Conservation (phyloP, 2,113 vertebrate species). For the Corythornis cristatus region DNA sequence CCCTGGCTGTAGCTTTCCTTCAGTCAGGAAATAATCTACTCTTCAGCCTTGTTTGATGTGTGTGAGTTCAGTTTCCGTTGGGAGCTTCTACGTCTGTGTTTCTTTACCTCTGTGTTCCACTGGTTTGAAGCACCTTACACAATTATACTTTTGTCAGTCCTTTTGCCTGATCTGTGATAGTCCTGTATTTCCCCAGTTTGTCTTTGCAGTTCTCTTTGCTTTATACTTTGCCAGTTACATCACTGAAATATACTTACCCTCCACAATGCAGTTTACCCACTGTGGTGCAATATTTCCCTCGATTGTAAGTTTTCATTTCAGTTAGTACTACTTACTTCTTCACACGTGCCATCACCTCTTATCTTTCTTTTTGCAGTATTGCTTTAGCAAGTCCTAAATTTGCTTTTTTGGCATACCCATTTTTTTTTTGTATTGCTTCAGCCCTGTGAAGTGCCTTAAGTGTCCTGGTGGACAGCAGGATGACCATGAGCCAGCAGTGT, state of each 20-base stretch:
- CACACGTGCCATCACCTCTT: not conserved
- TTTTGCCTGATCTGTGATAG: not conserved
- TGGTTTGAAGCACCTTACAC: not conserved
- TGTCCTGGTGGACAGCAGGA: not conserved
- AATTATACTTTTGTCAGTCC: not conserved
- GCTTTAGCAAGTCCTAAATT: not conserved
- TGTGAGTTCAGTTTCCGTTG: not conserved
- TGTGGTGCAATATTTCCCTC: not conserved
- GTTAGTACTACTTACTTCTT: not conserved
- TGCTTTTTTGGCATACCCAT: not conserved
- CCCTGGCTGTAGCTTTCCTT: not conserved
- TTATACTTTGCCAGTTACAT: not conserved
- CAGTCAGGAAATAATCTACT: not conserved
- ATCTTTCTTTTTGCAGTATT: not conserved
- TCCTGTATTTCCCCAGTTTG: not conserved
- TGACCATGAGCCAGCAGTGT: no score
- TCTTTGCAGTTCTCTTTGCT: not conserved
- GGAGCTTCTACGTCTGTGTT: not conserved
- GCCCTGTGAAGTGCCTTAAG: not conserved
- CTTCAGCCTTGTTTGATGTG: not conserved
- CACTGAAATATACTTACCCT: not conserved
- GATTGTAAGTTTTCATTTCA: not conserved
- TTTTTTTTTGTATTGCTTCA: not conserved
- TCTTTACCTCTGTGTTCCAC: not conserved
- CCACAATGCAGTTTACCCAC: not conserved